phyloP scores from a whole-genome alignment of 2,888 invertebrate genomes.

The Stegophylla sp. region DNA sequence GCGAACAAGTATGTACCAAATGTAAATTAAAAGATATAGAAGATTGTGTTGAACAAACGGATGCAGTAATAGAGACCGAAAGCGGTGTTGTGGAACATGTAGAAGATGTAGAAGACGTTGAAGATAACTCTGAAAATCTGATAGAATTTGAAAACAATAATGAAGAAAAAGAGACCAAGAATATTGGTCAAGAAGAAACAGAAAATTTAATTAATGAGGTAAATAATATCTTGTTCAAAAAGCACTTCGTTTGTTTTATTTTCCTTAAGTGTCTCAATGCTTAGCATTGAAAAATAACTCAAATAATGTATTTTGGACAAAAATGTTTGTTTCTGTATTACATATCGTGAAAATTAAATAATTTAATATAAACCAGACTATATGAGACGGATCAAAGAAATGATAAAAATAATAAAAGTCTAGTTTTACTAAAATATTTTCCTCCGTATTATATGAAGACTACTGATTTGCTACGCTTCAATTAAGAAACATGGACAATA shows the following conservation, averaged over 20 bases:
- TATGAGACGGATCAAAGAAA: too few relatives aligned
- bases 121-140: not conserved
- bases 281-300: too few relatives aligned
- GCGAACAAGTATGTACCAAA: constrained; percentile 44
- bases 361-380: too few relatives aligned
- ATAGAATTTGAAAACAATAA: constrained; percentile 31
- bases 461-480: too few relatives aligned
- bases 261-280: not conserved
- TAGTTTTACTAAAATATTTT: too few relatives aligned
- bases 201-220: constrained; percentile 27
- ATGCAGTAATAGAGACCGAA: not conserved
- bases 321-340: too few relatives aligned
- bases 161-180: not conserved
- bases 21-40: constrained; percentile 52
- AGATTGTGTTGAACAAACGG: constrained; percentile 30
- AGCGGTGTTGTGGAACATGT: not conserved
- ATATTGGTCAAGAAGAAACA: not conserved
- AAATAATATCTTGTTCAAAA: not conserved
- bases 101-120: not conserved
- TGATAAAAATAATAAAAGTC: too few relatives aligned
- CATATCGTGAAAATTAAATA: too few relatives aligned
- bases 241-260: not conserved
- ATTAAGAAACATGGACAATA: too few relatives aligned
- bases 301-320: too few relatives aligned
- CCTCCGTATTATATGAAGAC: too few relatives aligned